Conservation (phyloP, 2,113 vertebrate genomes). For the Periophthalmus modestus region DNA sequence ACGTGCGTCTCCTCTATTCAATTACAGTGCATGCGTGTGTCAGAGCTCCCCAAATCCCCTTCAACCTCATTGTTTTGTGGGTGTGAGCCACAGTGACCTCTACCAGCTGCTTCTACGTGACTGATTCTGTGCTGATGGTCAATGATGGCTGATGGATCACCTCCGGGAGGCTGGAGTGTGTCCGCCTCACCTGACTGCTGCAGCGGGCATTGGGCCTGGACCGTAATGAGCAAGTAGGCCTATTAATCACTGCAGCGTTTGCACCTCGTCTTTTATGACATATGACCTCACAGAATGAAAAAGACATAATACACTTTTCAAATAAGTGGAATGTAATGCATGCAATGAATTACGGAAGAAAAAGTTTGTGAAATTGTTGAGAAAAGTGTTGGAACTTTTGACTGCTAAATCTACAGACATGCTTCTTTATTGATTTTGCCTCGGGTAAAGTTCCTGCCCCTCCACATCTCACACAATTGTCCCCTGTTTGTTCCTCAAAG, state of each 20-base stretch:
- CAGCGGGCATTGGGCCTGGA: conserved; percentile 26
- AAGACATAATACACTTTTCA: conserved; percentile 36
- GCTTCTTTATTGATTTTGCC: conserved; percentile 20
- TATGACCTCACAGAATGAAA: conserved; percentile 49
- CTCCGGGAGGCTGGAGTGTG: conserved; percentile 43
- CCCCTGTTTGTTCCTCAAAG: conserved; percentile 16
- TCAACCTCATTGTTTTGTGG: conserved; percentile 30
- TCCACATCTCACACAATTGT: conserved; percentile 1
- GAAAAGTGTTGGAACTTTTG: background rate
- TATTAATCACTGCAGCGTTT: conserved; percentile 65
- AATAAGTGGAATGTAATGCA: background rate
- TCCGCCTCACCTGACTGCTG: conserved; percentile 44
- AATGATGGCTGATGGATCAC: conserved; percentile 71
- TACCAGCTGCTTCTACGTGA: conserved; percentile 26
- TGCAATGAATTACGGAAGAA: background rate
- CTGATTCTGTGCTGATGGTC: conserved; percentile 44
- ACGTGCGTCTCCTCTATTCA: conserved; percentile 4
- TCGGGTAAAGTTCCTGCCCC: conserved; percentile 27
- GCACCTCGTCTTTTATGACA: conserved; percentile 42
- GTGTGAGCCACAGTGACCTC: conserved; percentile 44
- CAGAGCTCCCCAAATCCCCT: conserved; percentile 6
- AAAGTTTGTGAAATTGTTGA: background rate
- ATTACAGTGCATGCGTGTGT: conserved; percentile 15
- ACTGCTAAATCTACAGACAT: background rate
- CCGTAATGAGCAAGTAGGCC: conserved; percentile 63